Conservation (phyloP, 64 coral and sea anemone genomes). For the Montipora cactus region DNA sequence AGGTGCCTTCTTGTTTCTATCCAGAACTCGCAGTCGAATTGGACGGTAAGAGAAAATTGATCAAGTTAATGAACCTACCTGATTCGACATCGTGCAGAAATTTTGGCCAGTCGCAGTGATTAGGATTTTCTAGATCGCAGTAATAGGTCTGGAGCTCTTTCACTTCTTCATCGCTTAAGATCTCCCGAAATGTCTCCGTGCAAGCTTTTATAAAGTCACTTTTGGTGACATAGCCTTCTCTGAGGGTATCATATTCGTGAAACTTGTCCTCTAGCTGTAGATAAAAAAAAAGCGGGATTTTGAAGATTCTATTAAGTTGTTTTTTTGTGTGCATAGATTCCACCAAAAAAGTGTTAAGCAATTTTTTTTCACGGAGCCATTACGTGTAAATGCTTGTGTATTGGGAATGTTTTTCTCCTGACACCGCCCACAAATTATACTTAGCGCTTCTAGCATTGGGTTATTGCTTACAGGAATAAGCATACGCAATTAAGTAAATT, state of each 20-base stretch:
- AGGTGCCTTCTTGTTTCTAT: no score
- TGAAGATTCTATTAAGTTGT: neutral
- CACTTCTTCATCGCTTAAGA: constrained; percentile 34
- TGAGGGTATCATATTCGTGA: constrained; percentile 59
- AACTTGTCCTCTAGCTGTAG: constrained; percentile 58
- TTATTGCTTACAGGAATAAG: no score
- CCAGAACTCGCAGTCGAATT: no score
- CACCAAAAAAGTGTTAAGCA: no score
- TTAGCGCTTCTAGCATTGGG: no score
- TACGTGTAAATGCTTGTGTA: no score
- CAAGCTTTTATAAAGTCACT: constrained; percentile 49
- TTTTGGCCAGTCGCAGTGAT: constrained; percentile 37
- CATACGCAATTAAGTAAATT: no score
- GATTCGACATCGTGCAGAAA: constrained; percentile 72
- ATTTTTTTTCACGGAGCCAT: no score
- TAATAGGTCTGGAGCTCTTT: constrained; percentile 52
- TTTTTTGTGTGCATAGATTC: no score
- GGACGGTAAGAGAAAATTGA: no score
- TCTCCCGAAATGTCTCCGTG: constrained; percentile 21
- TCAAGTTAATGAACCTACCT: neutral
- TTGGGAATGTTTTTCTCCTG: no score
- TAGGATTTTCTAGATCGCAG: neutral
- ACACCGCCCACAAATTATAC: no score
- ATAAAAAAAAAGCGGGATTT: neutral
- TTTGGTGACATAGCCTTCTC: constrained; percentile 29